phyloP scores from a whole-genome alignment of 2,797 vertebrate species.

The Periparus ater region DNA sequence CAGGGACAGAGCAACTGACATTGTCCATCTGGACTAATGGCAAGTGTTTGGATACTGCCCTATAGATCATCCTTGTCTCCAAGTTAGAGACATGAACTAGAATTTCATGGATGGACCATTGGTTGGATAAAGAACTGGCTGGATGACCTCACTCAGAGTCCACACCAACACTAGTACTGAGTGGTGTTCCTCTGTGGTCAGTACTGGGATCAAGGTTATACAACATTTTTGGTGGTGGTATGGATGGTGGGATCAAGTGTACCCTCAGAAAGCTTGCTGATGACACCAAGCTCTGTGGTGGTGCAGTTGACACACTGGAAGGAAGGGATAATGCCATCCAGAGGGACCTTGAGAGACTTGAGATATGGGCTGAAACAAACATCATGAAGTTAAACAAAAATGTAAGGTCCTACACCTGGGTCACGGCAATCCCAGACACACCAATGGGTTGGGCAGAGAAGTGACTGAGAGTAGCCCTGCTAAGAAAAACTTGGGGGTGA shows the following conservation, averaged over 20 bases:
- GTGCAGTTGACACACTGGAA: neutral
- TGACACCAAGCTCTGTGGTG: neutral
- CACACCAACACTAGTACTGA: accelerated
- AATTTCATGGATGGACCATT: neutral
- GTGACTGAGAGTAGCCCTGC: neutral
- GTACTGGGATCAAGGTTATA: neutral
- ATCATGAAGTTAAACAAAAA: neutral
- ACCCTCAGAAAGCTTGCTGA: neutral
- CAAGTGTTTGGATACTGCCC: neutral
- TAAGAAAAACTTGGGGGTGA: too few species aligned
- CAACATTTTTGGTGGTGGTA: neutral
- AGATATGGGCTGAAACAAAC: neutral
- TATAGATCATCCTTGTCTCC: neutral
- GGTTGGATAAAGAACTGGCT: neutral
- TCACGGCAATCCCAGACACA: neutral
- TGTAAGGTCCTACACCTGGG: neutral
- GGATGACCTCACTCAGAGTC: too few species aligned
- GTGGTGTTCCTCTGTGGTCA: accelerated
- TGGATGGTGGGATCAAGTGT: neutral
- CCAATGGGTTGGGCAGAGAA: neutral
- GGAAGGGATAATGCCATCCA: neutral
- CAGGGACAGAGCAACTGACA: accelerated
- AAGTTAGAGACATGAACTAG: too few species aligned
- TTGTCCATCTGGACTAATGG: neutral
- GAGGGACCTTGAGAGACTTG: neutral